A percentile compares a stretch with the other conserved stretches of the same genome.
Conservation (phyloP, 2,113 vertebrate genomes). For the Hyperoodon ampullatus region DNA sequence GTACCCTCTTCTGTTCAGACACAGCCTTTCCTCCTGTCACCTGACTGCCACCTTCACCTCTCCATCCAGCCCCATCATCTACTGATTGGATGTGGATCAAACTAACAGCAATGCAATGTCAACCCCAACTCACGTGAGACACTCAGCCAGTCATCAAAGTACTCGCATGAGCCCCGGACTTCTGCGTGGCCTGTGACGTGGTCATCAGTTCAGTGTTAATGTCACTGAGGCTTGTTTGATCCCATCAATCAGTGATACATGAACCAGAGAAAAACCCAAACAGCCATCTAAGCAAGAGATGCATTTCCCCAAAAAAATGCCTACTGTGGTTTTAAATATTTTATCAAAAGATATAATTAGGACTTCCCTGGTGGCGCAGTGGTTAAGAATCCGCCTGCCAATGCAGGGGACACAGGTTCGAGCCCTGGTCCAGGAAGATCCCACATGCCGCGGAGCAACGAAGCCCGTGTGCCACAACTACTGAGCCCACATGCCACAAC, state of each 20-base stretch:
- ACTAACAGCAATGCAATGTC: background rate
- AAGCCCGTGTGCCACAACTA: no score
- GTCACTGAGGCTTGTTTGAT: no score
- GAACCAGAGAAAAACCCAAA: background rate
- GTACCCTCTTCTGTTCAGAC: rapidly evolving
- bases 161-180: background rate
- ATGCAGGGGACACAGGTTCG: no score
- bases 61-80: background rate
- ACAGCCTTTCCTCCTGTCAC: background rate
- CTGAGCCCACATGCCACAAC: no score
- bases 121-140: background rate
- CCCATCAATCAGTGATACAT: rapidly evolving
- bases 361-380: no score
- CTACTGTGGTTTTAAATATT: background rate
- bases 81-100: no score
- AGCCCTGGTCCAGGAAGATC: no score
- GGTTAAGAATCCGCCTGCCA: no score
- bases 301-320: background rate
- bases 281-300: background rate
- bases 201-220: no score
- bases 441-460: no score
- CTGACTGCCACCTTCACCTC: rapidly evolving
- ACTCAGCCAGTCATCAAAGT: no score
- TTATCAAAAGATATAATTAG: background rate
- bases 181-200: background rate